A percentile compares a stretch with the other conserved stretches of the same genome.
These are phyloP conservation scores for Sycon ciliatum DNA, from an alignment of 37 sponge, comb jelly and placozoan genomes.

Conservation along the genomic window DNA sequence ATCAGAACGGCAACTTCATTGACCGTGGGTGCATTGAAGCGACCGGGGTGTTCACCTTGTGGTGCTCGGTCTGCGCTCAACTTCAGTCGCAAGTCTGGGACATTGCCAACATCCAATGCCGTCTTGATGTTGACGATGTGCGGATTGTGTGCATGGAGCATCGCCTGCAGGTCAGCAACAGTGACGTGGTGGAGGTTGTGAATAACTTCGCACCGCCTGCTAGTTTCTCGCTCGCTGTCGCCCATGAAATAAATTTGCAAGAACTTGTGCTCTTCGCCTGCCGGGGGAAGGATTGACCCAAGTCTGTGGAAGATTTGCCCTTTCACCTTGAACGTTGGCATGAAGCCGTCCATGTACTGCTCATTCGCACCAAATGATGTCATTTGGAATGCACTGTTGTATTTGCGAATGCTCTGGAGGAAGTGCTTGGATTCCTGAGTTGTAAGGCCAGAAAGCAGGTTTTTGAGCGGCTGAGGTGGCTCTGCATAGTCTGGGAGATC, in stretches of 20 bases:
- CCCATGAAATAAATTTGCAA: conserved; percentile 31
- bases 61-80: too few species aligned
- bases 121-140: too few species aligned
- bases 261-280: conserved; percentile 30
- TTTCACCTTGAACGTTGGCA: conserved; percentile 37
- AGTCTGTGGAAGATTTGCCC: conserved; percentile 39
- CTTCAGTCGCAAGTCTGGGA: too few species aligned
- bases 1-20: conserved; percentile 28
- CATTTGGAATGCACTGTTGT: background rate
- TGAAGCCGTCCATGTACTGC: background rate
- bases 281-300: conserved; percentile 29
- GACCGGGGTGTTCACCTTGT: conserved; percentile 16
- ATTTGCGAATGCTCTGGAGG: background rate
- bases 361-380: background rate
- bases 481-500: background rate
- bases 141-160: too few species aligned
- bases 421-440: background rate
- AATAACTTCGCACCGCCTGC: too few species aligned
- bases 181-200: too few species aligned
- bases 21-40: conserved; percentile 31
- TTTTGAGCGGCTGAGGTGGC: background rate
- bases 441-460: background rate
- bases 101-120: too few species aligned
- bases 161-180: too few species aligned
- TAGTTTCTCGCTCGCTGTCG: background rate